phyloP scores from a whole-genome alignment of 2,888 invertebrate species.

The Mesoligia furuncula region DNA sequence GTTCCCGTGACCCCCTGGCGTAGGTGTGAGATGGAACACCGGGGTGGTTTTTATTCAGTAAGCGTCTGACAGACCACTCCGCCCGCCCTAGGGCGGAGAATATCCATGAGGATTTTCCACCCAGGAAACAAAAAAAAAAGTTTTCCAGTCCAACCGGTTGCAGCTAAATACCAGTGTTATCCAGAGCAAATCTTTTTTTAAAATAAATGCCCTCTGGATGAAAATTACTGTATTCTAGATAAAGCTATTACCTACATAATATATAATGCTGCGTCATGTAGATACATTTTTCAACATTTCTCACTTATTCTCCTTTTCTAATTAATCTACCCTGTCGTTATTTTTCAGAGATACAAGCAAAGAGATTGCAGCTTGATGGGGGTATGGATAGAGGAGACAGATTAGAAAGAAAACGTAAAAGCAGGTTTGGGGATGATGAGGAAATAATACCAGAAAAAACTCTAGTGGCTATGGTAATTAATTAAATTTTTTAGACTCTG shows the following conservation, averaged over 20 bases:
- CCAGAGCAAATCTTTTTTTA: background rate
- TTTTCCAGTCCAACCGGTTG: background rate
- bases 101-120: too few relatives aligned
- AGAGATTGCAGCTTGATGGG: slow-evolving; percentile 92
- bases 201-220: background rate
- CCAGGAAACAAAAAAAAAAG: too few relatives aligned
- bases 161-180: background rate
- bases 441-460: slow-evolving; percentile 88
- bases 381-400: slow-evolving; percentile 89
- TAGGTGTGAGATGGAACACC: too few relatives aligned
- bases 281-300: background rate
- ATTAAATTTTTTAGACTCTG: background rate
- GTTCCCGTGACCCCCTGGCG: too few relatives aligned
- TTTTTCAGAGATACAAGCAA: slow-evolving; percentile 92
- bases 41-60: too few relatives aligned
- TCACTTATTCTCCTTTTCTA: background rate
- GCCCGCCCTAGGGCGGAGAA: too few relatives aligned
- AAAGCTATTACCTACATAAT: background rate
- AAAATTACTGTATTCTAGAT: too few relatives aligned
- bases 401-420: slow-evolving; percentile 91
- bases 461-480: slow-evolving; percentile 83
- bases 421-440: slow-evolving; percentile 91
- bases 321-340: background rate
- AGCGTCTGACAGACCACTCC: too few relatives aligned
- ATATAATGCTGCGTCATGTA: background rate